Base-by-base conservation (phyloP, 1,140 invertebrate species). In the Drosophila bocqueti region DNA sequence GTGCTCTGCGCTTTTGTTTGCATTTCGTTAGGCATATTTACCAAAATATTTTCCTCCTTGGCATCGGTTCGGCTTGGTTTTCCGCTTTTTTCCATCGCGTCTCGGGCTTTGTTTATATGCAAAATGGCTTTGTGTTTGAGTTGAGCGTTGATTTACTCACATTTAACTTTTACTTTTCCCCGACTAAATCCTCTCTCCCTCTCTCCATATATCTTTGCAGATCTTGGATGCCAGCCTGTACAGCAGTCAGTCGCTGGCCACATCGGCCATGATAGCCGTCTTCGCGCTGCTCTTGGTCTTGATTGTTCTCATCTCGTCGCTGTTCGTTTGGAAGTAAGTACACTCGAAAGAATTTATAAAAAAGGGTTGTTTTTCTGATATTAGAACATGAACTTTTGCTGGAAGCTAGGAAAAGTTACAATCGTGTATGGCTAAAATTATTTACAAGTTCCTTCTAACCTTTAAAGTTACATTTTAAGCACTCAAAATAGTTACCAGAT, bases 281-380 rank as follows among this genome's bases (percentile, higher is more conserved):
- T 96, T 96, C 92, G 95, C 96, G 67, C 94, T 96, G 79, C 94
- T 96, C 45, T 93, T 96, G 60, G 94, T 96, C 69, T 93, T 96
- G 73, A 95, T 96, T 91, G 95, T 96, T 65, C 95, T 96, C 82
- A 95, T 96, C 85, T 96, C 95, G 79, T 95, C 95, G 81, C 95
- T 96, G 67, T 94, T 96, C 80, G 95, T 96, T 93, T 96, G 96
- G 96, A 96, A 96, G 96, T 96, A 94, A 96, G 96, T 96, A 93
- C 34, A 66, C 40, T 63, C 9, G 4, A 64, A 36, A 10, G 2
- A 47, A 29, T 6, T 10, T 29, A 11, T 1, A 26, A 26, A 26
- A 9, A 9, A 24, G 1, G 2, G 11, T 21, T 5, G 2, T 7
- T 46, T 46, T 3, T 21, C 18, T 24, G 0, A 21, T 46, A 45